Conservation (phyloP, 2,797 vertebrate genomes). For the Jordanella pulchra region DNA sequence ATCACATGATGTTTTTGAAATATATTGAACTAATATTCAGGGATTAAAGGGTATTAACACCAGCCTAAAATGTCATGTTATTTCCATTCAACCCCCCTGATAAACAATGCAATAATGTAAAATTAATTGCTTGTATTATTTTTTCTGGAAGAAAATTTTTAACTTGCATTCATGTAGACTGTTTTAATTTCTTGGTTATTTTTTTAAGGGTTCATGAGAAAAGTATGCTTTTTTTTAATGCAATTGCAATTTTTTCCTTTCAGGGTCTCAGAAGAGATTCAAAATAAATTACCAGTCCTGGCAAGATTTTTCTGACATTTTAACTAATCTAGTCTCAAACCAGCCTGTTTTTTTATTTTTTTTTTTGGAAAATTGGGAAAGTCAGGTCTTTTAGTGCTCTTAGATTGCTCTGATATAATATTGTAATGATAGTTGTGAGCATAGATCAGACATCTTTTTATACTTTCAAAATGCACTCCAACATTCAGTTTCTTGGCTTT, state of each 20-base stretch:
- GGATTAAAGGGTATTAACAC: not conserved
- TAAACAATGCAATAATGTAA: not conserved
- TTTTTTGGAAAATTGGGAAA: not conserved
- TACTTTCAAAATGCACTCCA: not conserved
- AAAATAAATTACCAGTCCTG: not conserved
- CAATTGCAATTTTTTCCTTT: not conserved
- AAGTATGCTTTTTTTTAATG: not conserved
- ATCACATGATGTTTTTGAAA: constrained; percentile 39
- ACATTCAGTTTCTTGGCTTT: not conserved
- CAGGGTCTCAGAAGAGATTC: not conserved
- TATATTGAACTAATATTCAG: constrained; percentile 37
- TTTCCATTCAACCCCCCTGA: not conserved
- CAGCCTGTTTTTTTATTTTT: not conserved
- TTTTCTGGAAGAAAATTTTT: no score
- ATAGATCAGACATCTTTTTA: not conserved
- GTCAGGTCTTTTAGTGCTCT: not conserved
- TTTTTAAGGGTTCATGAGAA: not conserved
- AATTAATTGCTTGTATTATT: no score
- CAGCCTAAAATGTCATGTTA: no score
- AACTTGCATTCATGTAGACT: not conserved
- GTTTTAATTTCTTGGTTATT: not conserved
- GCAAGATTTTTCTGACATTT: not conserved
- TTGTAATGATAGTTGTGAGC: not conserved
- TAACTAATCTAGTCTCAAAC: not conserved
- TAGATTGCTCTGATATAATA: not conserved